Percentiles rank a stretch among this genome's conserved stretches.
phyloP scores from a whole-genome alignment of 2,888 invertebrate genomes.

The Athalia cordata region DNA sequence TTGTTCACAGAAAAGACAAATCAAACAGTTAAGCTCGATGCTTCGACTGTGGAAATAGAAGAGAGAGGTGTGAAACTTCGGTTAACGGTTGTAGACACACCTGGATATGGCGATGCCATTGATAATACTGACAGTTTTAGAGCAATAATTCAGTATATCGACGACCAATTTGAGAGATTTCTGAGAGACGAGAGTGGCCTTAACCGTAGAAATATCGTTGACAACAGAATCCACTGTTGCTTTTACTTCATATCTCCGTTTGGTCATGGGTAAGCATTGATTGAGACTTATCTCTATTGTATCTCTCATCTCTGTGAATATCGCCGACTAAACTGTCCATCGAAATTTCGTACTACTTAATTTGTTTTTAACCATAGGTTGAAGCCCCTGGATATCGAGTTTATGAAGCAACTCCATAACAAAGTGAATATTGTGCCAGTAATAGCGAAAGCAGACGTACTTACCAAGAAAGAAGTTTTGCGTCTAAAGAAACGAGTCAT shows the following conservation, averaged over 20 bases:
- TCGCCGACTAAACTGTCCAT: neutral
- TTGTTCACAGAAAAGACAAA: conserved; percentile 85
- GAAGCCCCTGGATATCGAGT: conserved; percentile 95
- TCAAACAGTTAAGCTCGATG: conserved; percentile 95
- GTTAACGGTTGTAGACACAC: conserved; percentile 95
- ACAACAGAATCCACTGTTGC: conserved; percentile 98
- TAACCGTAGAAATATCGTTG: conserved; percentile 96
- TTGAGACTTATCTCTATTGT: neutral
- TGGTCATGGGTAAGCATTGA: conserved; percentile 88
- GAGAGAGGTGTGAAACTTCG: conserved; percentile 95
- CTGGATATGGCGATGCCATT: conserved; percentile 96
- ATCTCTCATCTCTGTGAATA: neutral
- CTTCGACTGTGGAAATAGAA: conserved; percentile 97
- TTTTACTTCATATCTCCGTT: conserved; percentile 98
- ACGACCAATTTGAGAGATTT: conserved; percentile 96
- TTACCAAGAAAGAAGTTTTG: conserved; percentile 93
- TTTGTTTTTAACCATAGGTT: conserved; percentile 77
- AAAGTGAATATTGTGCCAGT: conserved; percentile 98
- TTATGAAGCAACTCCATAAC: conserved; percentile 96
- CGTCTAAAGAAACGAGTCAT: conserved; percentile 90
- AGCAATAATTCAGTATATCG: conserved; percentile 96
- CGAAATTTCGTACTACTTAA: neutral
- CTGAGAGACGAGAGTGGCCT: conserved; percentile 95
- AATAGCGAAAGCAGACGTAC: conserved; percentile 97
- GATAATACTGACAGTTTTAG: conserved; percentile 95